Conservation (phyloP, 2,797 vertebrate genomes). For the Anableps anableps region DNA sequence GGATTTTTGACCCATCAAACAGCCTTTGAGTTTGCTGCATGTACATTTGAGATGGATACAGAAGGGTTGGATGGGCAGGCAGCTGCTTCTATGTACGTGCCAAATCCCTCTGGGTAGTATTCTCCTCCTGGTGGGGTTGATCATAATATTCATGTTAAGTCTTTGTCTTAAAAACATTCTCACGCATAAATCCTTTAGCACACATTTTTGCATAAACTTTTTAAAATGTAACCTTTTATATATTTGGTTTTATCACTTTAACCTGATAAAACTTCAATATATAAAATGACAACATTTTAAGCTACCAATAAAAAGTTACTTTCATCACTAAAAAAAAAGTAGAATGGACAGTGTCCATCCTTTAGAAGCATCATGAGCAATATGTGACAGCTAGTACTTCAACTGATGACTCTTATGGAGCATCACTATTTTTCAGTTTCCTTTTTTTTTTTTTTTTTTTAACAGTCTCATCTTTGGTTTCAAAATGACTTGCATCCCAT, state of each 20-base stretch:
- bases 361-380: background rate
- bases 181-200: background rate
- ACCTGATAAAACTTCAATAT: background rate
- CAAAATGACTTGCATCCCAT: background rate
- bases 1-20: background rate
- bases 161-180: slow-evolving; percentile 1
- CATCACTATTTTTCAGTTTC: background rate
- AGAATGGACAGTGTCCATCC: background rate
- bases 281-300: background rate
- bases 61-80: background rate
- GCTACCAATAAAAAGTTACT: background rate
- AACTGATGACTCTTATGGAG: background rate
- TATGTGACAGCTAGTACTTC: background rate
- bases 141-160: background rate
- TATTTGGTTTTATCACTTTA: too few species aligned
- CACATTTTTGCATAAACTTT: background rate
- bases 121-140: background rate
- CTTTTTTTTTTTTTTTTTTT: background rate
- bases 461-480: background rate
- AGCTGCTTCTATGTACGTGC: background rate
- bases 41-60: background rate
- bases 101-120: background rate
- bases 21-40: background rate
- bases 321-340: background rate
- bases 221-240: background rate